Percentiles rank a stretch among this genome's conserved stretches.
These are phyloP conservation scores for Ovis aries DNA, from an alignment of 2,113 vertebrate genomes.

Conservation along the genomic window ARS-UI_Ramb_v3.0 NC_056055.1:246054001-246054500, in stretches of 20 bases:
- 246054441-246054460: neutral
- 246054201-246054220: neutral
- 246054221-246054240: neutral
- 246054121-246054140: neutral
- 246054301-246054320: neutral
- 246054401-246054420: neutral
- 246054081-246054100: neutral
- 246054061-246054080: neutral
- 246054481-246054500: neutral
- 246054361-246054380: neutral
- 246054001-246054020: accelerated
- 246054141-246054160: neutral
- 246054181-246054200: neutral
- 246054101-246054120: neutral
- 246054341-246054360: neutral
- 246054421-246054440: accelerated
- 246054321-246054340: neutral
- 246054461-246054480: neutral
- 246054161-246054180: accelerated
- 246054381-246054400: neutral
- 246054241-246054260: neutral
- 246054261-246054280: neutral
- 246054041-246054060: neutral
- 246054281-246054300: neutral
- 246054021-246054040: neutral